These are phyloP conservation scores for Eilema depressum DNA, from an alignment of 2,888 invertebrate genomes.

Conservation along the genomic window DNA sequence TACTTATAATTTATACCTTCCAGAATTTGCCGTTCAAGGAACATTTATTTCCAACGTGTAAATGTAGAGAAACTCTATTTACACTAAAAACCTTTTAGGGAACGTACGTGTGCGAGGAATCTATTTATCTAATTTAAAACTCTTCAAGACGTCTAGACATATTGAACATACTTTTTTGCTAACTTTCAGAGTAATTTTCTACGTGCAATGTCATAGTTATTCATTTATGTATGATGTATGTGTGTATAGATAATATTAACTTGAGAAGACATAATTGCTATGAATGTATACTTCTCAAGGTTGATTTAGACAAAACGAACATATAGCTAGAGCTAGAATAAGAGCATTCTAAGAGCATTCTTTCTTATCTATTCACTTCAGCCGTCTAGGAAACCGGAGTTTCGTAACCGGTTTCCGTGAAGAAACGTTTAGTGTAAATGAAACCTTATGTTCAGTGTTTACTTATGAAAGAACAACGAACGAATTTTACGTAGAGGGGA, in stretches of 20 bases:
- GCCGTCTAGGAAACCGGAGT: too few species aligned
- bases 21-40: constrained; percentile 17
- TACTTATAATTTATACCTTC: constrained; percentile 14
- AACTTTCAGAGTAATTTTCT: neutral
- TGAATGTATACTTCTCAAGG: too few species aligned
- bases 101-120: constrained; percentile 8
- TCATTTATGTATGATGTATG: neutral
- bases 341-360: too few species aligned
- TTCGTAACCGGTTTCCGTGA: too few species aligned
- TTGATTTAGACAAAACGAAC: too few species aligned
- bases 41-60: constrained; percentile 18
- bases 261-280: neutral
- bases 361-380: too few species aligned
- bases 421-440: too few species aligned
- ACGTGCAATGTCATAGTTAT: neutral
- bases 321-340: too few species aligned
- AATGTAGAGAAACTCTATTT: constrained; percentile 16
- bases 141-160: constrained; percentile 1
- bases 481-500: too few species aligned
- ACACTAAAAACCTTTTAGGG: constrained; percentile 22
- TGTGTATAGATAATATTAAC: neutral
- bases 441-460: too few species aligned
- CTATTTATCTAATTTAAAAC: constrained; percentile 8
- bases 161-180: neutral
- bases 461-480: too few species aligned